phyloP scores from a whole-genome alignment of 2,888 invertebrate genomes.

The Entomobrya multifasciata region DNA sequence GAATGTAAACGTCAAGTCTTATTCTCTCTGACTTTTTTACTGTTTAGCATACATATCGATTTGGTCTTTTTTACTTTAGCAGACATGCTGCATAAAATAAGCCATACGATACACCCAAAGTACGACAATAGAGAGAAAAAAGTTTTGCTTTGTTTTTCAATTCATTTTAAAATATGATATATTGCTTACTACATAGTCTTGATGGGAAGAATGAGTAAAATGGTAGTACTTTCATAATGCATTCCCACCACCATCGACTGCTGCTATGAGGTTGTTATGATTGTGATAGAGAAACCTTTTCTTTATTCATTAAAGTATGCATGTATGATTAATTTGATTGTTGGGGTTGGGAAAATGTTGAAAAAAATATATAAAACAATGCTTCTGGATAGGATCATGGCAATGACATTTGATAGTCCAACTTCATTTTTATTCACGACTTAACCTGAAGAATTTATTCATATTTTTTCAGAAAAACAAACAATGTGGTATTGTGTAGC shows the following conservation, averaged over 20 bases:
- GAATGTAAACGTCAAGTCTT: slow-evolving; percentile 6
- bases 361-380: slow-evolving; percentile 20
- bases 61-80: neutral
- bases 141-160: neutral
- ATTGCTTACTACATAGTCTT: neutral
- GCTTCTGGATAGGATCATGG: neutral
- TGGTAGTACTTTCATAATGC: neutral
- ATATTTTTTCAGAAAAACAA: neutral
- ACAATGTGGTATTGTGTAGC: neutral
- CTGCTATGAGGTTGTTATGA: neutral
- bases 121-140: neutral
- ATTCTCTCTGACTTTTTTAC: neutral
- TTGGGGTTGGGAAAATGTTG: neutral
- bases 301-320: neutral
- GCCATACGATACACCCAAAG: too few relatives aligned
- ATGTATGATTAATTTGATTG: neutral
- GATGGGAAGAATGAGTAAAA: neutral
- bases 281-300: too few relatives aligned
- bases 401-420: slow-evolving; percentile 24
- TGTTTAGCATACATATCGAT: neutral
- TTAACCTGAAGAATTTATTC: neutral
- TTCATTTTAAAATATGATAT: slow-evolving; percentile 11
- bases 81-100: too few relatives aligned
- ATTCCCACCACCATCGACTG: neutral
- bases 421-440: slow-evolving; percentile 35